Conservation (phyloP, 1,140 invertebrate species). For the Cotesia typhae region DNA sequence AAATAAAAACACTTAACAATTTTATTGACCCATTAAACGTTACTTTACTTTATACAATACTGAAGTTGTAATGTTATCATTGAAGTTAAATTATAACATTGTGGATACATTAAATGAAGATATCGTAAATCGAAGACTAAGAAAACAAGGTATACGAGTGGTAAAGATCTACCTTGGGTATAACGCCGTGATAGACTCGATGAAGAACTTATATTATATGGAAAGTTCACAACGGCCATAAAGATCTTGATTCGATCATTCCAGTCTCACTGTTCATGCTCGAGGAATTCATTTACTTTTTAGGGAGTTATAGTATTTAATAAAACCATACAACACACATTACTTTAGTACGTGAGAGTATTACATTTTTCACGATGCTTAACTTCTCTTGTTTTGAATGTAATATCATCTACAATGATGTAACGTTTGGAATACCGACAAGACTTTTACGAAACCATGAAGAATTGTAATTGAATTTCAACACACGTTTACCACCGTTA, state of each 20-base stretch:
- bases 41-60: no score
- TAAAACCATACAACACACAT: neutral
- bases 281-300: neutral
- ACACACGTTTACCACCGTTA: neutral
- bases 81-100: no score
- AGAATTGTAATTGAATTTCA: constrained; percentile 28
- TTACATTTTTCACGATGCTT: constrained; percentile 3
- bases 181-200: neutral
- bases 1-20: no score
- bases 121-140: neutral
- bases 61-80: no score
- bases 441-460: constrained; percentile 19
- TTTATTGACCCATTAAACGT: no score
- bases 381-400: neutral
- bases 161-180: neutral
- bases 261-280: no score
- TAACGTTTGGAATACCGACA: constrained; percentile 13
- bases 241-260: no score
- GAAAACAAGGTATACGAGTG: neutral
- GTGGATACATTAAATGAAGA: neutral
- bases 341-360: neutral
- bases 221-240: neutral
- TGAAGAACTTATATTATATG: neutral
- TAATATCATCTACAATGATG: constrained; percentile 13
- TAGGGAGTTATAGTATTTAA: constrained; percentile 7